Percentiles rank a stretch among this genome's conserved stretches.
Evolutionary conservation across 2,888 invertebrate species (phyloP).

Genomic region (Ochropacha duplaris): DNA sequence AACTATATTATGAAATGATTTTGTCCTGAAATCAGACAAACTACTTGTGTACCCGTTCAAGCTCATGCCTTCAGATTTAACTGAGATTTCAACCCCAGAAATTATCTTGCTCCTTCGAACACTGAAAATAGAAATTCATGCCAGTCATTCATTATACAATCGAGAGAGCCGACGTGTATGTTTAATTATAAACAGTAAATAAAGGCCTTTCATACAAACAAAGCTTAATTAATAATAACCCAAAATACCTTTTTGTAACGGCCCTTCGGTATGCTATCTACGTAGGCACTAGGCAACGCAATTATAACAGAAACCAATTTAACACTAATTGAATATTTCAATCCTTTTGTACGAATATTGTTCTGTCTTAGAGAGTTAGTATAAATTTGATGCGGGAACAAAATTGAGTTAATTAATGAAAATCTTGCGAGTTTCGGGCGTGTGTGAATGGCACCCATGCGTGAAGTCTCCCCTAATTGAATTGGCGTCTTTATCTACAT

Average conservation of each 20-base stretch:
- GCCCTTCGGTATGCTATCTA: background rate
- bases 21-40: too few species aligned
- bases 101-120: background rate
- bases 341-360: slow-evolving; percentile 18
- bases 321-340: slow-evolving; percentile 18
- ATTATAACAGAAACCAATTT: slow-evolving; percentile 19
- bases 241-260: background rate
- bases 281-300: too few species aligned
- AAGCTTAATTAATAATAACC: slow-evolving; percentile 3
- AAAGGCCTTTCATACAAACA: background rate
- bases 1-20: too few species aligned
- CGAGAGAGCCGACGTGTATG: slow-evolving; percentile 3
- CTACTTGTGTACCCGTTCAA: too few species aligned
- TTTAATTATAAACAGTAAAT: slow-evolving; percentile 2
- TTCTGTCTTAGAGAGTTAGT: slow-evolving; percentile 23
- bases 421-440: slow-evolving; percentile 33
- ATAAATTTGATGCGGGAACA: slow-evolving; percentile 31
- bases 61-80: too few species aligned
- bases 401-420: slow-evolving; percentile 46
- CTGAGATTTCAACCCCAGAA: background rate
- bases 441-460: slow-evolving; percentile 31
- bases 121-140: slow-evolving; percentile 2
- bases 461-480: slow-evolving; percentile 52
- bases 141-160: slow-evolving; percentile 1
- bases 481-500: slow-evolving; percentile 47